Percentiles rank a stretch among this genome's conserved stretches.
Conservation (phyloP, 2,888 invertebrate species). For the Antheraea yamamai region DNA sequence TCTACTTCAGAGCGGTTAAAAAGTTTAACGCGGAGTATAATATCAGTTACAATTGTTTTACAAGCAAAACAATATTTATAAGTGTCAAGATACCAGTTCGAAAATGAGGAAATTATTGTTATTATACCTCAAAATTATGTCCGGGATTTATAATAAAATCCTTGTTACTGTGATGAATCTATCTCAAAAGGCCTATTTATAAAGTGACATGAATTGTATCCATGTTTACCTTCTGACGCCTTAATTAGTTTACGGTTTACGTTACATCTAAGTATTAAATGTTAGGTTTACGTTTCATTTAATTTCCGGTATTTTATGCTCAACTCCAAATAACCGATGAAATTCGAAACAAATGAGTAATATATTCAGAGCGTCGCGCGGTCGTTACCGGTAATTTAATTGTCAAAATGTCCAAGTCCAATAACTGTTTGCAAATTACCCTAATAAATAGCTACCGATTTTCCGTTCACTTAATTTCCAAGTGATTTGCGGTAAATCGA, state of each 20-base stretch:
- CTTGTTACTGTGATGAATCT: not conserved
- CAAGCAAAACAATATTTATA: no score
- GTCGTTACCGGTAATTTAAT: not conserved
- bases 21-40: no score
- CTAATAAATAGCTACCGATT: slow-evolving; percentile 14
- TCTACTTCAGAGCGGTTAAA: no score
- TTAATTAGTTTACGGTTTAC: not conserved
- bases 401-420: slow-evolving; percentile 2
- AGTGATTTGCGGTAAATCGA: slow-evolving; percentile 12
- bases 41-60: no score
- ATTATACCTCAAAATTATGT: no score
- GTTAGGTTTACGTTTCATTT: not conserved
- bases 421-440: slow-evolving; percentile 8
- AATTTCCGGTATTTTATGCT: not conserved
- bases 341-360: slow-evolving; percentile 3
- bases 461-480: slow-evolving; percentile 16
- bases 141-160: not conserved
- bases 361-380: not conserved
- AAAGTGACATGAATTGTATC: not conserved
- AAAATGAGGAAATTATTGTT: no score
- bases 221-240: not conserved
- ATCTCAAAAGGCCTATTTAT: not conserved
- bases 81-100: no score
- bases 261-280: not conserved
- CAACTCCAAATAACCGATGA: not conserved